phyloP scores from a whole-genome alignment of 2,113 vertebrate genomes.

The Entomyzon cyanotis region DNA sequence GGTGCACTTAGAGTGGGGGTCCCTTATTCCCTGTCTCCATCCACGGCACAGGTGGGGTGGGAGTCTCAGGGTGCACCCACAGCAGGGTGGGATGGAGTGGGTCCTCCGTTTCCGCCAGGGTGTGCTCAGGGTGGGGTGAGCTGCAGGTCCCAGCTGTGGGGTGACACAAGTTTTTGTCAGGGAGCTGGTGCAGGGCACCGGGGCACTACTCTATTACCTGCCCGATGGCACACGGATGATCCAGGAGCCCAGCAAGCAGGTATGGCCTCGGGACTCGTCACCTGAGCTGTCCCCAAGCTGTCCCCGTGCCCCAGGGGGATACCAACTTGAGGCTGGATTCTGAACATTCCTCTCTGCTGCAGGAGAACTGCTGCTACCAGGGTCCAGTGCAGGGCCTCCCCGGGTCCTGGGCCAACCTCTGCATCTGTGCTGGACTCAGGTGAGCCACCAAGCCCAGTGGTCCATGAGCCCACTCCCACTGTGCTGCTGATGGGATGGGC shows the following conservation, averaged over 20 bases:
- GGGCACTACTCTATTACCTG: conserved; percentile 82
- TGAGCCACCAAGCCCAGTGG: not conserved
- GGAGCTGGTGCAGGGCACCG: conserved; percentile 74
- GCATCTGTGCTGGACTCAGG: conserved; percentile 88
- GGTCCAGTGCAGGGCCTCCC: conserved; percentile 73
- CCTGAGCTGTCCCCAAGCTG: fast-evolving
- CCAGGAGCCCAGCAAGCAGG: conserved; percentile 69
- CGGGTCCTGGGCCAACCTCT: conserved; percentile 80
- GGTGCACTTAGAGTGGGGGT: not conserved
- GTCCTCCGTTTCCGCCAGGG: fast-evolving
- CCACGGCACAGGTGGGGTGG: not conserved
- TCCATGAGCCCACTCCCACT: fast-evolving
- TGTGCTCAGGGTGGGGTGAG: not conserved
- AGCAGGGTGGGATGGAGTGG: not conserved
- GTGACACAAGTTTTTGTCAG: conserved; percentile 47
- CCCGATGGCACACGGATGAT: conserved; percentile 79
- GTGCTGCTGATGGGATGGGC: not conserved
- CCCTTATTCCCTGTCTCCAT: not conserved
- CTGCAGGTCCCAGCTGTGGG: not conserved
- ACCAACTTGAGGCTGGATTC: not conserved
- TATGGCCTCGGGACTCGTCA: conserved; percentile 13
- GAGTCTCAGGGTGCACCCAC: not conserved
- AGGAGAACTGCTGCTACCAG: conserved; percentile 88
- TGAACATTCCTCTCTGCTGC: not conserved
- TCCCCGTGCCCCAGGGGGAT: not conserved